Evolutionary conservation across 2,797 vertebrate species (phyloP).

Genomic region (Gila robusta): DNA sequence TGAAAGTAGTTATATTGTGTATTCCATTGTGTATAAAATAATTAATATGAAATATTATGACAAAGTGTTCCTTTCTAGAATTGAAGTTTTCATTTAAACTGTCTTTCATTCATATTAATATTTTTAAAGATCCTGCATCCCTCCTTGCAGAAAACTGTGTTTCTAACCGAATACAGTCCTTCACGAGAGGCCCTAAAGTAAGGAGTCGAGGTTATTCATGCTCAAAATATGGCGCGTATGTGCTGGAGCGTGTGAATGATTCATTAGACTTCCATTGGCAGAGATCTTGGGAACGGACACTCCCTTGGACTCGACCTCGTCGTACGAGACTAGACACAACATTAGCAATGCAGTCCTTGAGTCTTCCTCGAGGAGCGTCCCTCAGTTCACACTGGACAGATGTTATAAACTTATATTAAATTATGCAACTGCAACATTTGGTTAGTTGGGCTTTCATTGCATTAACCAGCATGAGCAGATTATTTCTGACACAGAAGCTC

Average conservation of each 20-base stretch:
- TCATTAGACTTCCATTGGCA: conserved; percentile 5
- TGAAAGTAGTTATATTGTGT: too few relatives aligned
- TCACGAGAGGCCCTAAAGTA: neutral
- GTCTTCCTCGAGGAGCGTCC: conserved; percentile 27
- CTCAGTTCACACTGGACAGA: conserved; percentile 38
- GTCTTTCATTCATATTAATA: neutral
- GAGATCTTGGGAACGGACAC: conserved; percentile 23
- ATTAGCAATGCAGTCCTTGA: neutral
- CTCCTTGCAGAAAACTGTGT: neutral
- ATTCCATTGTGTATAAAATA: too few relatives aligned
- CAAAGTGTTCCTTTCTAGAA: too few relatives aligned
- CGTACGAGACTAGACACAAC: conserved; percentile 12
- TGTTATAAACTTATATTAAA: conserved; percentile 39
- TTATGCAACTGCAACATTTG: conserved; percentile 34
- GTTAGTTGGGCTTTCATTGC: neutral
- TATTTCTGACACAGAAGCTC: neutral
- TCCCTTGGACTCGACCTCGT: conserved; percentile 10
- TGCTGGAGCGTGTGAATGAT: conserved; percentile 2
- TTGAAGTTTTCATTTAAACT: too few relatives aligned
- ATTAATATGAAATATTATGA: too few relatives aligned
- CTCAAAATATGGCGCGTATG: neutral
- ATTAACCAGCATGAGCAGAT: neutral
- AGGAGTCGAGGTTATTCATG: neutral
- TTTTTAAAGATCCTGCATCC: neutral
- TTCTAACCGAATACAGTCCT: neutral